Percentiles rank a stretch among this genome's conserved stretches.
Evolutionary conservation across 1,140 invertebrate genomes (phyloP).

Genomic region (Drosophila melanogaster): Release_6_plus_ISO1_MT NC_004354.4:8447001-8447500

Average conservation of each 20-base stretch:
- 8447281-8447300: constrained; percentile 64
- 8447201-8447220: not conserved
- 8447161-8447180: no score
- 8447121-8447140: no score
- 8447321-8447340: constrained; percentile 65
- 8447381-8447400: constrained; percentile 41
- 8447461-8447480: constrained; percentile 43
- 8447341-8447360: constrained; percentile 3
- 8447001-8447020: not conserved
- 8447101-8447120: no score
- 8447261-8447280: not conserved
- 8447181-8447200: no score
- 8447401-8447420: constrained; percentile 45
- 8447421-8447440: constrained; percentile 7
- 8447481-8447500: constrained; percentile 27
- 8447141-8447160: no score
- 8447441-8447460: constrained; percentile 38
- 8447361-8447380: constrained; percentile 11
- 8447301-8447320: constrained; percentile 63
- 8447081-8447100: no score
- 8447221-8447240: not conserved
- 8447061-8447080: no score
- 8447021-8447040: no score
- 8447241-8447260: constrained; percentile 4
- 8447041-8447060: no score